A percentile compares a stretch with the other conserved stretches of the same genome.
Evolutionary conservation across 2,888 invertebrate species (phyloP).

Genomic region (Pherbina coryleti): DNA sequence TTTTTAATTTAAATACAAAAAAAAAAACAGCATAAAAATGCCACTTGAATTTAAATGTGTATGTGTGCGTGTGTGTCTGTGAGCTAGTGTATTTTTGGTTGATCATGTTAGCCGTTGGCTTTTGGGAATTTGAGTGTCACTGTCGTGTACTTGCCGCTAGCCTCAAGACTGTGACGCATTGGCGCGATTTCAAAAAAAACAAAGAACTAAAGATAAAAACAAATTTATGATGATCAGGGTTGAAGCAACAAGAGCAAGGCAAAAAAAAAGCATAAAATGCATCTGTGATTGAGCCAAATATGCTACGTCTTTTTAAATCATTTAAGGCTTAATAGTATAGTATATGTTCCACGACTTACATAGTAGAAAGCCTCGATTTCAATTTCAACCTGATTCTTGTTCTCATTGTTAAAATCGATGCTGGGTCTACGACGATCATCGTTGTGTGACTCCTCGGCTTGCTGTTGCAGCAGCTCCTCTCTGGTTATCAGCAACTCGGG

Average conservation of each 20-base stretch:
- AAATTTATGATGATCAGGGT: slow-evolving; percentile 10
- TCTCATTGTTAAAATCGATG: slow-evolving; percentile 58
- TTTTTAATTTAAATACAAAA: background rate
- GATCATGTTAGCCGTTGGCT: background rate
- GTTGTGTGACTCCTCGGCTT: slow-evolving; percentile 27
- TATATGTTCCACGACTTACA: slow-evolving; percentile 57
- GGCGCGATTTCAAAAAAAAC: slow-evolving; percentile 18
- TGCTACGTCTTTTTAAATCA: background rate
- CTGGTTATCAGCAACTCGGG: slow-evolving; percentile 66
- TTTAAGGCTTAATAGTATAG: too few species aligned
- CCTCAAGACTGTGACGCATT: slow-evolving; percentile 11
- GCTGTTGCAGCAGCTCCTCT: slow-evolving; percentile 61
- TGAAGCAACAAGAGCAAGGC: background rate
- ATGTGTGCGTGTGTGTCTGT: background rate
- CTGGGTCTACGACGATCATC: slow-evolving; percentile 53
- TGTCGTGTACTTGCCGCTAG: slow-evolving; percentile 9
- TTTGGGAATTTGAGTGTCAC: slow-evolving; percentile 17
- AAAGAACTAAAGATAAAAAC: background rate
- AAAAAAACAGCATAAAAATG: background rate
- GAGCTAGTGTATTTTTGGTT: background rate
- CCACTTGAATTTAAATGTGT: background rate
- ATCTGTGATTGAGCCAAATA: background rate
- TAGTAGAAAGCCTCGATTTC: slow-evolving; percentile 68
- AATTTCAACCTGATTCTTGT: slow-evolving; percentile 64
- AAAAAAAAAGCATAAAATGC: background rate